Evolutionary conservation across 2,113 vertebrate genomes (phyloP), one percentile per base, ranked within the genome.

Genomic region (Acrocephalus arundinaceus): DNA sequence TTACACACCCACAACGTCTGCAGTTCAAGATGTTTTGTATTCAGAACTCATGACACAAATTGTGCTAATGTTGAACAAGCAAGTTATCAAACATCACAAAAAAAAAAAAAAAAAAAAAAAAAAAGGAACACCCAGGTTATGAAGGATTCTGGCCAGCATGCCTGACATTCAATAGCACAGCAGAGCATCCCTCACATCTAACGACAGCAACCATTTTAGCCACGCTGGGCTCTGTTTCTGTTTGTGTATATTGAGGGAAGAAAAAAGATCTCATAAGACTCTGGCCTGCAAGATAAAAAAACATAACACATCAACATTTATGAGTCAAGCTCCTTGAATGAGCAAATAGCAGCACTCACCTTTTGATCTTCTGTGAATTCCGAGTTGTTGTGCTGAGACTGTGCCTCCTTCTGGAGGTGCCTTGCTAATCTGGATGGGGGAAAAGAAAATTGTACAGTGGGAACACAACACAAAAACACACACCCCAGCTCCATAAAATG

Each of bases 321-420:
- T 2, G 6, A 87, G 62, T 35, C 27, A 79, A 85, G 65, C 22
- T 71, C 33, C 57, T 52, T 28, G 57, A 65, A 74, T 31, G 63
- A 73, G 75, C 68, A 70, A 85, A 88, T 14, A 76, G 74, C 90
- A 89, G 62, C 10, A 79, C 90, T 73, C 98, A 99, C 99, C 99
- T 99, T 99, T 96, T 99, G 99, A 89, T 99, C 99, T 94, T 99
- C 99, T 78, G 99, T 99, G 97, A 99, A 99, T 89, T 99, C 99
- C 1, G 98, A 98, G 58, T 98, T 98, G 95, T 99, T 99, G 87
- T 98, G 97, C 72, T 98, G 98, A 70, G 99, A 98, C 97, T 99
- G 99, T 1, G 98, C 99, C 95, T 99, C 99, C 97, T 99, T 99
- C 81, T 99, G 99, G 85, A 99, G 97, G 75, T 99, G 99, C 96